Evolutionary conservation across 2,888 invertebrate genomes (phyloP).

Genomic region (Nymphalis polychloros): DNA sequence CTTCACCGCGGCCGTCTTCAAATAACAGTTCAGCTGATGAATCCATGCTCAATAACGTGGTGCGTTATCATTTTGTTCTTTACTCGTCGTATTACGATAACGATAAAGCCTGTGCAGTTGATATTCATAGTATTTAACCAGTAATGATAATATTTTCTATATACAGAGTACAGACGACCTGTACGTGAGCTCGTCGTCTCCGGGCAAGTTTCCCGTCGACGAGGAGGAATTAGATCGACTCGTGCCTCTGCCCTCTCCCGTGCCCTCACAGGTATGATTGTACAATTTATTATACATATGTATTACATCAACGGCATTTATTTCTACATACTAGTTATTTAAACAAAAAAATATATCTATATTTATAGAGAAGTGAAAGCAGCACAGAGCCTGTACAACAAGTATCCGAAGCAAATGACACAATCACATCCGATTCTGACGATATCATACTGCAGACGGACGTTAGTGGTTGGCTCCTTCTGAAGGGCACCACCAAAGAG

Average conservation of each 20-base stretch:
- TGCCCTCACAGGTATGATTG: slow-evolving; percentile 66
- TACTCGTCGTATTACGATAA: too few species aligned
- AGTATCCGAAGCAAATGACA: slow-evolving; percentile 39
- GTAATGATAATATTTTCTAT: too few species aligned
- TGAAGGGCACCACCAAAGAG: slow-evolving; percentile 91
- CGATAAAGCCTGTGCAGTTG: too few species aligned
- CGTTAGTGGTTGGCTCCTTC: slow-evolving; percentile 88
- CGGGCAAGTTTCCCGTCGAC: slow-evolving; percentile 76
- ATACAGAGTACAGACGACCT: slow-evolving; percentile 69
- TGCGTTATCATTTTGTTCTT: slow-evolving; percentile 42
- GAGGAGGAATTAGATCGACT: slow-evolving; percentile 68
- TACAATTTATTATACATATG: too few species aligned
- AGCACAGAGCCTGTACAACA: slow-evolving; percentile 55
- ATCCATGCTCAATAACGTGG: slow-evolving; percentile 65
- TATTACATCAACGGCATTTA: too few species aligned
- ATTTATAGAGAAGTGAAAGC: slow-evolving; percentile 62
- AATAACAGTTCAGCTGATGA: slow-evolving; percentile 71
- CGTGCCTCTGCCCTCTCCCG: slow-evolving; percentile 65
- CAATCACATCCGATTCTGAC: slow-evolving; percentile 55
- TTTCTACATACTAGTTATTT: too few species aligned
- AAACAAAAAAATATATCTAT: background rate
- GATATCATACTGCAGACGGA: slow-evolving; percentile 91
- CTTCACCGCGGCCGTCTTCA: slow-evolving; percentile 73
- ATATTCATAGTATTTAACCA: too few species aligned
- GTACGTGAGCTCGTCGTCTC: slow-evolving; percentile 76